Percentiles rank a stretch among this genome's conserved stretches.
Evolutionary conservation across 2,888 invertebrate genomes (phyloP).

Genomic region (Patella ulyssiponensis): DNA sequence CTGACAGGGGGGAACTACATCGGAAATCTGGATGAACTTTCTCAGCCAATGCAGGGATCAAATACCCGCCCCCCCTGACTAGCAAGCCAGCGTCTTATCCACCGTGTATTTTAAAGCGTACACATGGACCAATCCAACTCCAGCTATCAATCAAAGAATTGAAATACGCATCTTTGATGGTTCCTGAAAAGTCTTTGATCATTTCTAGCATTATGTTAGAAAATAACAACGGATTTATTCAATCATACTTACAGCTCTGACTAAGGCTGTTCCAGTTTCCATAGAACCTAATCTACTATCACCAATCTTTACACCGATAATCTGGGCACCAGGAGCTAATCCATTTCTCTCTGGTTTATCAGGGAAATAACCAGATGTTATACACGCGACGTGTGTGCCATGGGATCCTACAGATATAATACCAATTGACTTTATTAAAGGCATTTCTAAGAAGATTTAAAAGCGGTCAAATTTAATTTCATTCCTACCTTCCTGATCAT

Average conservation of each 20-base stretch:
- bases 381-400: constrained; percentile 97
- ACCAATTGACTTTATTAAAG: background rate
- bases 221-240: background rate
- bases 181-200: no score
- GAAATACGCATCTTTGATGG: no score
- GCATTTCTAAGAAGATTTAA: background rate
- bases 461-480: background rate
- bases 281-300: constrained; percentile 92
- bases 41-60: no score
- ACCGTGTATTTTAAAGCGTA: no score
- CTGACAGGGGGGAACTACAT: no score
- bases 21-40: no score
- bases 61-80: no score
- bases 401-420: constrained; percentile 82
- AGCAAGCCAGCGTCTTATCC: no score
- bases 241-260: constrained; percentile 83
- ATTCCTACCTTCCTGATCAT: no score
- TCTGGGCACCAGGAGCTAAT: constrained; percentile 95
- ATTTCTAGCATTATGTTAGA: no score
- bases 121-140: no score
- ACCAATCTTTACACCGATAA: constrained; percentile 92
- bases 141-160: background rate
- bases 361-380: constrained; percentile 92
- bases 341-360: constrained; percentile 91
- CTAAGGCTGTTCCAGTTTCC: constrained; percentile 96